phyloP scores from a whole-genome alignment of 2,888 invertebrate species.

The Spodoptera picta region DNA sequence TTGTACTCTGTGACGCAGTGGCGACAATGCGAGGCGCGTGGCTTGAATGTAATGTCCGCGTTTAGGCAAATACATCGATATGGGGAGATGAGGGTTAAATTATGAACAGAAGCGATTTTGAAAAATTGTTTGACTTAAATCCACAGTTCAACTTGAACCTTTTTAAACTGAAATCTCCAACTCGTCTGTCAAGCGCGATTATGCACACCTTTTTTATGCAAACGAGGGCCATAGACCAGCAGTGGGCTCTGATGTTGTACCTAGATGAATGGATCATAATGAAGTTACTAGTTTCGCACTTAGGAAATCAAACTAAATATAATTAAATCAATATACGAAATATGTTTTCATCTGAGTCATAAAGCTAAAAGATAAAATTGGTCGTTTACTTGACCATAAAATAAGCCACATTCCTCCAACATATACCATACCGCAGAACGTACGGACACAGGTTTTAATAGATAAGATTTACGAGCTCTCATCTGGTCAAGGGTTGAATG shows the following conservation, averaged over 20 bases:
- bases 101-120: not conserved
- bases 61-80: conserved; percentile 55
- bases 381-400: too few species aligned
- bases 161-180: too few species aligned
- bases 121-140: not conserved
- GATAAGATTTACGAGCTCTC: conserved; percentile 81
- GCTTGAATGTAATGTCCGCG: conserved; percentile 51
- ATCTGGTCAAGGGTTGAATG: conserved; percentile 79
- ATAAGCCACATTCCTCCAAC: not conserved
- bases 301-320: too few species aligned
- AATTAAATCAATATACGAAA: too few species aligned
- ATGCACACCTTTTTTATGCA: too few species aligned
- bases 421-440: conserved; percentile 44
- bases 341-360: too few species aligned
- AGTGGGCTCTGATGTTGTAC: too few species aligned
- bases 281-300: too few species aligned
- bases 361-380: too few species aligned
- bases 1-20: conserved; percentile 23
- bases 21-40: conserved; percentile 48
- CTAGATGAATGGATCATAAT: too few species aligned
- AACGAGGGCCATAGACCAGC: too few species aligned
- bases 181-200: too few species aligned
- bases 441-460: conserved; percentile 73
- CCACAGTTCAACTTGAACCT: not conserved
- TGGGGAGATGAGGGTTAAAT: conserved; percentile 7